Evolutionary conservation across 2,888 invertebrate genomes (phyloP).

Genomic region (Adineta ricciae): DNA sequence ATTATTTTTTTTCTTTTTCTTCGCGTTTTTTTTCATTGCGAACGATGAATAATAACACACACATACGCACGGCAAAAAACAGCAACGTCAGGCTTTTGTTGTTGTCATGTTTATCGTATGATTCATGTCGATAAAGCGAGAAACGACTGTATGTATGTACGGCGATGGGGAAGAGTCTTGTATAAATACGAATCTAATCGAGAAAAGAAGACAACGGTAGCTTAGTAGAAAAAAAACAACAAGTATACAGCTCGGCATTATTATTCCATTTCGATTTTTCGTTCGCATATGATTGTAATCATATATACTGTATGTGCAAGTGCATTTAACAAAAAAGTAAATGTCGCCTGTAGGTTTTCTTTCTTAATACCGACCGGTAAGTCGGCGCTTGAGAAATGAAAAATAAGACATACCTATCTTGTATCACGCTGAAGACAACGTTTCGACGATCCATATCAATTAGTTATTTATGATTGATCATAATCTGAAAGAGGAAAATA

Average conservation of each 20-base stretch:
- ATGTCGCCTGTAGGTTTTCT: background rate
- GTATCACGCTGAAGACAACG: background rate
- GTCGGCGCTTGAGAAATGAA: background rate
- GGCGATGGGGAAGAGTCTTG: background rate
- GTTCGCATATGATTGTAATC: background rate
- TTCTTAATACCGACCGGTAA: background rate
- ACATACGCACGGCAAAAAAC: background rate
- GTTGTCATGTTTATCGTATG: background rate
- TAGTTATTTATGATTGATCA: background rate
- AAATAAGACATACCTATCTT: background rate
- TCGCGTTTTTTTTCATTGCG: background rate
- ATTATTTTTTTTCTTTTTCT: conserved; percentile 11
- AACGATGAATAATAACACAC: background rate
- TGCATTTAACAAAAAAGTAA: background rate
- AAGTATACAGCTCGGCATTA: background rate
- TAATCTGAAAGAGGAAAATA: background rate
- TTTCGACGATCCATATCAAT: background rate
- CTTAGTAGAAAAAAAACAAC: background rate
- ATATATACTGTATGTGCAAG: background rate
- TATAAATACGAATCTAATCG: background rate
- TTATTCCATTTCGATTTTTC: background rate
- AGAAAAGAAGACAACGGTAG: background rate
- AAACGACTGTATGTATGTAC: background rate
- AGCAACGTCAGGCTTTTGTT: background rate
- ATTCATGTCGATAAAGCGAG: background rate